phyloP scores from a whole-genome alignment of 2,888 invertebrate species.

The Sepiola atlantica region DNA sequence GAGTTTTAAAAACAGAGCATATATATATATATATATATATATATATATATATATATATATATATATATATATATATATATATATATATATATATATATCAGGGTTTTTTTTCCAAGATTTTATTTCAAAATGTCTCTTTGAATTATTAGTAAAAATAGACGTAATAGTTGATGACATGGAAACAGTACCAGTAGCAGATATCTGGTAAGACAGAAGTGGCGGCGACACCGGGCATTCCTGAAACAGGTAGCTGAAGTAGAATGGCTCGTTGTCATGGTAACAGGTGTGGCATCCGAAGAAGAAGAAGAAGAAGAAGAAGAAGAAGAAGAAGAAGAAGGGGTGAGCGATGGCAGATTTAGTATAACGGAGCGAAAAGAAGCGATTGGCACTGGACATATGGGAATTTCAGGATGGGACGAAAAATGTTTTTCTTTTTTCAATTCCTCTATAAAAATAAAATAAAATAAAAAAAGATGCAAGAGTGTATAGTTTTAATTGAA shows the following conservation, averaged over 20 bases:
- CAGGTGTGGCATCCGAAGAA: not conserved
- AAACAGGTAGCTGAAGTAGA: conserved; percentile 5
- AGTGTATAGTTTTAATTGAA: not conserved
- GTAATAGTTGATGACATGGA: not conserved
- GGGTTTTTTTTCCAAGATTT: not conserved
- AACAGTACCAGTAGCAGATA: not conserved
- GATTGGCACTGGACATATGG: not conserved
- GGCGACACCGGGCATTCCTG: not conserved
- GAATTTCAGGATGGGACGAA: not conserved
- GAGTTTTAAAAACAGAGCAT: too few relatives aligned
- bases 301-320: too few relatives aligned
- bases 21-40: not conserved
- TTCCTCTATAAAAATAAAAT: not conserved
- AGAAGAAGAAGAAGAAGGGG: not conserved
- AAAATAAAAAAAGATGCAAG: not conserved
- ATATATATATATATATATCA: not conserved
- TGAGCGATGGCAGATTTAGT: not conserved
- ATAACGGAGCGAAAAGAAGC: not conserved
- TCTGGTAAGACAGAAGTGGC: not conserved
- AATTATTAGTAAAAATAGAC: not conserved
- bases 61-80: too few relatives aligned
- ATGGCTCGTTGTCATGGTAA: not conserved
- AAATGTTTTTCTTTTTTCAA: not conserved
- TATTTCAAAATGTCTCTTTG: not conserved
- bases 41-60: not conserved